Conservation (phyloP, 1,140 invertebrate species). For the Microvelia longipes region DNA sequence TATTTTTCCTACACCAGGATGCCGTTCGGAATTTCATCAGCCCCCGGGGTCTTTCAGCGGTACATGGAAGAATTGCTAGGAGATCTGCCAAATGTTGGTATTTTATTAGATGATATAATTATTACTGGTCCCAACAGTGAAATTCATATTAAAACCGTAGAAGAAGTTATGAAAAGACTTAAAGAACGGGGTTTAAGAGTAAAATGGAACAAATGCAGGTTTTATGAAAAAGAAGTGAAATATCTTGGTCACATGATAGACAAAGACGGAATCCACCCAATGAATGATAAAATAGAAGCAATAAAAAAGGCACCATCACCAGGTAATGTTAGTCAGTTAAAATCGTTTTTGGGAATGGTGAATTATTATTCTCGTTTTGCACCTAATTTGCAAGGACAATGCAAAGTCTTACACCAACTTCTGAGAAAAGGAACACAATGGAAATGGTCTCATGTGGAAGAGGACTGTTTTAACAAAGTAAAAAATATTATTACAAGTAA, state of each 20-base stretch:
- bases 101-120: background rate
- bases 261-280: background rate
- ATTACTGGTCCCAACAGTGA: background rate
- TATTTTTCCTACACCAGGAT: background rate
- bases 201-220: background rate
- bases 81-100: background rate
- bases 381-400: background rate
- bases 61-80: background rate
- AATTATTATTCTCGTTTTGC: background rate
- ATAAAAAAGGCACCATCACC: background rate
- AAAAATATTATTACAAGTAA: no score
- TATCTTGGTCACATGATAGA: background rate
- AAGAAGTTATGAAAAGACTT: background rate
- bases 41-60: background rate
- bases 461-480: no score
- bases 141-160: background rate
- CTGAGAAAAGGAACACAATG: background rate
- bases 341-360: background rate
- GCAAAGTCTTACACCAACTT: background rate
- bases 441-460: background rate
- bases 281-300: background rate
- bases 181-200: background rate
- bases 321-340: background rate
- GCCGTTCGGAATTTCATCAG: background rate
- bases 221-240: background rate